Conservation (phyloP, 2,888 invertebrate genomes). For the Phymatocera aterrima region DNA sequence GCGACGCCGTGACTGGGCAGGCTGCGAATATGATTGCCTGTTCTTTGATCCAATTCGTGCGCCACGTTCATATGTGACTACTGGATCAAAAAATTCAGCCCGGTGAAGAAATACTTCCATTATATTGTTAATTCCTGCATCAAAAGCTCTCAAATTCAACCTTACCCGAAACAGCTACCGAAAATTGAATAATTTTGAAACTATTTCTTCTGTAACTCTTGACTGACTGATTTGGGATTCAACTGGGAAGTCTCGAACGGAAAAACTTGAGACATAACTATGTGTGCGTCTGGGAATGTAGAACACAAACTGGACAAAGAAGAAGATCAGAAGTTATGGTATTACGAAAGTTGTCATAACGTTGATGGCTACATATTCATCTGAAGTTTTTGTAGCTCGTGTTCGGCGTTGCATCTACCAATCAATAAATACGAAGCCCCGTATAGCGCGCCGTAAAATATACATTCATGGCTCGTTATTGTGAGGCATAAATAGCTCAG, state of each 20-base stretch:
- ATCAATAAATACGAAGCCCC: neutral
- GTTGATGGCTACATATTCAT: neutral
- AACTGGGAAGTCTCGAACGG: neutral
- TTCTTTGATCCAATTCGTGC: neutral
- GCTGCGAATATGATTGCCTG: neutral
- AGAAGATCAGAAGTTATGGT: neutral
- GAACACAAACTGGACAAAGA: neutral
- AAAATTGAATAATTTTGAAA: too few relatives aligned
- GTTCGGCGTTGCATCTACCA: neutral
- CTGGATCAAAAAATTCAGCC: neutral
- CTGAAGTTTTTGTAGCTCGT: neutral
- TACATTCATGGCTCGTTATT: neutral
- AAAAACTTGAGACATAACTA: neutral
- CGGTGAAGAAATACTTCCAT: neutral
- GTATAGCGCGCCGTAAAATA: conserved; percentile 2
- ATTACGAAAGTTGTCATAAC: conserved; percentile 11
- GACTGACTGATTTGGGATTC: too few relatives aligned
- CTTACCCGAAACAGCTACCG: too few relatives aligned
- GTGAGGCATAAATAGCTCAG: conserved; percentile 6
- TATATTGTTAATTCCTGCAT: neutral
- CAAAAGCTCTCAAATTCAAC: neutral
- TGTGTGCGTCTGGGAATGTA: neutral
- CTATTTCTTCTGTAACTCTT: too few relatives aligned
- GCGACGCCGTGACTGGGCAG: conserved; percentile 2
- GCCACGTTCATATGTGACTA: neutral